A percentile compares a stretch with the other conserved stretches of the same genome.
Evolutionary conservation across 2,113 vertebrate species (phyloP).

Genomic region (Eolophus roseicapilla): DNA sequence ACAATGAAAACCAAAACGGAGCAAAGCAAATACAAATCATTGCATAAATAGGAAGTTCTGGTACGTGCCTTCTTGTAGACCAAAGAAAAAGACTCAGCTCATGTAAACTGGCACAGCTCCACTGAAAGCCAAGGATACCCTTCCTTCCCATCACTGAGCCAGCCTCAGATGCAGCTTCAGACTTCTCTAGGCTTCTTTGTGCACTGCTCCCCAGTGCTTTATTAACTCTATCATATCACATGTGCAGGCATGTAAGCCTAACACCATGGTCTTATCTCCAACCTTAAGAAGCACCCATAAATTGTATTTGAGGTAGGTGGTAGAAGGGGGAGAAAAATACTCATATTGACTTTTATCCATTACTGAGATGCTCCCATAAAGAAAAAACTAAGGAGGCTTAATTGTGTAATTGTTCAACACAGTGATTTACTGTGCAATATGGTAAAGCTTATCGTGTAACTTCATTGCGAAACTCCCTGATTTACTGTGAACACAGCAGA

Average conservation of each 20-base stretch:
- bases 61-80: neutral
- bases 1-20: neutral
- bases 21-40: neutral
- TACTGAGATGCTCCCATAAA: slow-evolving; percentile 25
- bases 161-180: neutral
- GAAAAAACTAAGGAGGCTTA: slow-evolving; percentile 50
- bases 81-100: neutral
- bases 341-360: slow-evolving; percentile 11
- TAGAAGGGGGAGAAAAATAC: neutral
- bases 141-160: neutral
- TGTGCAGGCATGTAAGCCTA: neutral
- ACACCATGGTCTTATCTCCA: neutral
- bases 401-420: slow-evolving; percentile 58
- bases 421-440: slow-evolving; percentile 70
- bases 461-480: slow-evolving; percentile 57
- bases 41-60: neutral
- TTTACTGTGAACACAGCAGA: slow-evolving; percentile 63
- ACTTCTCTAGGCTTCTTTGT: neutral
- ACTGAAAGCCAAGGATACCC: neutral
- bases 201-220: neutral
- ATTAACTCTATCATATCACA: neutral
- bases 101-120: neutral
- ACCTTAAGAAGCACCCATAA: neutral
- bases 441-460: slow-evolving; percentile 62
- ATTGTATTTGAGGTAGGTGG: neutral